Evolutionary conservation across 2,888 invertebrate genomes (phyloP).

Genomic region (Acronicta leporina): DNA sequence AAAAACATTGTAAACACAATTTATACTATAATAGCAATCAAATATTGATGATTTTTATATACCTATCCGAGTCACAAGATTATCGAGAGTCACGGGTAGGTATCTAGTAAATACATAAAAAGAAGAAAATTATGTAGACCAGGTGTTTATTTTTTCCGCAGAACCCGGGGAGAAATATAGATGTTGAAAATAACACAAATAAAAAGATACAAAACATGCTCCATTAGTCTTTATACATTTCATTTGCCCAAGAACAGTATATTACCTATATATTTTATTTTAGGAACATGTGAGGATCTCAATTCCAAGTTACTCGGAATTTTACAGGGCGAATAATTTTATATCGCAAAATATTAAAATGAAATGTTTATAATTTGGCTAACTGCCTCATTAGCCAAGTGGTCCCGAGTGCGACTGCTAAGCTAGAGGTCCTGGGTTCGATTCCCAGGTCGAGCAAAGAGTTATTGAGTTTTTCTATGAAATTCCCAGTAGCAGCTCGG

Average conservation of each 20-base stretch:
- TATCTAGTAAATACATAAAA: neutral
- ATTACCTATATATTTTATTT: conserved; percentile 21
- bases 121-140: neutral
- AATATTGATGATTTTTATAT: neutral
- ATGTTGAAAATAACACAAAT: conserved; percentile 26
- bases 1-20: no score
- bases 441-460: no score
- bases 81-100: neutral
- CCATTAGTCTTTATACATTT: conserved; percentile 41
- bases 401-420: no score
- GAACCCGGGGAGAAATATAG: conserved; percentile 16
- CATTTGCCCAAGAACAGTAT: conserved; percentile 28
- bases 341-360: neutral
- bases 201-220: conserved; percentile 39
- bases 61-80: neutral
- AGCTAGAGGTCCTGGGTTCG: no score
- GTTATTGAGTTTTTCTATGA: no score
- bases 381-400: no score
- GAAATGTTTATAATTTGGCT: no score
- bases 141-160: neutral
- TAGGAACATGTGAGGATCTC: conserved; percentile 3
- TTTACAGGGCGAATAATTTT: conserved; percentile 1
- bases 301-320: conserved; percentile 5
- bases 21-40: no score
- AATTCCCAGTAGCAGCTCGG: no score